These are phyloP conservation scores for Agonum fuliginosum DNA, from an alignment of 2,888 invertebrate genomes.

Conservation along the genomic window DNA sequence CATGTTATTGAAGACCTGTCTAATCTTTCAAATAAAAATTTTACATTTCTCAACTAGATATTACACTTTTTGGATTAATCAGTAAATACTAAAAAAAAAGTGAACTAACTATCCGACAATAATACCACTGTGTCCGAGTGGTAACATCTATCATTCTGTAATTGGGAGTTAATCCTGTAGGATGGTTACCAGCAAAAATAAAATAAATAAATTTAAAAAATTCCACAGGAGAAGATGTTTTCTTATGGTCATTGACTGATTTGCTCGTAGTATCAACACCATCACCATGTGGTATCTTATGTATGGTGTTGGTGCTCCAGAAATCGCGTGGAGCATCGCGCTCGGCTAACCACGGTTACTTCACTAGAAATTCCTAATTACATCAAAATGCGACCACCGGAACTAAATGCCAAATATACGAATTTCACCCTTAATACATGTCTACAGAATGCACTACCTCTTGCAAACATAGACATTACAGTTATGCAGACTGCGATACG, in stretches of 20 bases:
- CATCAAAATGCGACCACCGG: slow-evolving; percentile 41
- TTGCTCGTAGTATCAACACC: not conserved
- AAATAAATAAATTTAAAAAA: not conserved
- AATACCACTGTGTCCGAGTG: too few species aligned
- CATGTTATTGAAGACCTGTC: too few species aligned
- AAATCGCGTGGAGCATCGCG: slow-evolving; percentile 40
- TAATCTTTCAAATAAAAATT: too few species aligned
- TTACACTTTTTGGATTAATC: too few species aligned
- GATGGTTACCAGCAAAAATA: not conserved
- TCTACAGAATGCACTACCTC: not conserved
- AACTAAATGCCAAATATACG: slow-evolving; percentile 27
- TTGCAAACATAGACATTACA: not conserved
- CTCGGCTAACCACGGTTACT: slow-evolving; percentile 36
- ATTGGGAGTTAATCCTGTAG: too few species aligned
- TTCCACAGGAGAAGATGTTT: not conserved
- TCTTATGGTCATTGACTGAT: slow-evolving; percentile 25
- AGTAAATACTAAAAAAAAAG: too few species aligned
- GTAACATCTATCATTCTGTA: too few species aligned
- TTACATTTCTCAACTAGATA: too few species aligned
- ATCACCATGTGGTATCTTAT: not conserved
- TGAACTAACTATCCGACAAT: too few species aligned
- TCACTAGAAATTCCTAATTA: slow-evolving; percentile 48
- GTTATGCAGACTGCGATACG: too few species aligned
- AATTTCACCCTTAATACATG: slow-evolving; percentile 21
- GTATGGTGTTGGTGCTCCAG: slow-evolving; percentile 20